A percentile compares a stretch with the other conserved stretches of the same genome.
phyloP scores from a whole-genome alignment of 2,113 vertebrate genomes.

The Oncorhynchus keta region DNA sequence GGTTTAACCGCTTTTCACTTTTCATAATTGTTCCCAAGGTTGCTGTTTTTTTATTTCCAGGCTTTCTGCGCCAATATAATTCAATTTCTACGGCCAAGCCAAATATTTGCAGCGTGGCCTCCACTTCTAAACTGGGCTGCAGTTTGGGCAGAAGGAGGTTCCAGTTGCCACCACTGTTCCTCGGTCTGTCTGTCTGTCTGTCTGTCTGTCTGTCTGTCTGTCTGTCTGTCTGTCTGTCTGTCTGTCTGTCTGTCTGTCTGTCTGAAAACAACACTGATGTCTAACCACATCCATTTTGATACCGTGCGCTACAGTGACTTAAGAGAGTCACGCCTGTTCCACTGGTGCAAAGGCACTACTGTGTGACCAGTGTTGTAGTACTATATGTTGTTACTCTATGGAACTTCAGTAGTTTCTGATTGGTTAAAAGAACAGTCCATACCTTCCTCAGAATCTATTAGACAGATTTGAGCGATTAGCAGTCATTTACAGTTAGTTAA shows the following conservation, averaged over 20 bases:
- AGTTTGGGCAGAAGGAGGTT: conserved; percentile 56
- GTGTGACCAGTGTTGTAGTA: not conserved
- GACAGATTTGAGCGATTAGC: conserved; percentile 58
- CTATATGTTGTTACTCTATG: not conserved
- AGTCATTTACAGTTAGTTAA: conserved; percentile 71
- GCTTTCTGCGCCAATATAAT: conserved; percentile 72
- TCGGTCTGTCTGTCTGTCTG: not conserved
- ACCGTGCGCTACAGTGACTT: not conserved
- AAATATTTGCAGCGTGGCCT: conserved; percentile 77
- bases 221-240: no score
- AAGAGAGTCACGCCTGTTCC: not conserved
- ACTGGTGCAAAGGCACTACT: not conserved
- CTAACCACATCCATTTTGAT: not conserved
- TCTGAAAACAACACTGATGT: conserved; percentile 43
- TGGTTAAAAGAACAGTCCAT: conserved; percentile 54
- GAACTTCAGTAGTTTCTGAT: not conserved
- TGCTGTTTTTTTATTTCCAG: conserved; percentile 69
- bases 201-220: no score
- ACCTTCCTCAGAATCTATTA: conserved; percentile 68
- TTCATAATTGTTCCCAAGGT: conserved; percentile 76
- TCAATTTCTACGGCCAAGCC: conserved; percentile 71
- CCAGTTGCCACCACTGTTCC: conserved; percentile 37
- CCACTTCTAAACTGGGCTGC: conserved; percentile 68
- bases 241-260: not conserved
- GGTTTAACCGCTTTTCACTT: conserved; percentile 69